A percentile compares a stretch with the other conserved stretches of the same genome.
phyloP scores from a whole-genome alignment of 2,888 invertebrate species.

The Rotaria sp. region DNA sequence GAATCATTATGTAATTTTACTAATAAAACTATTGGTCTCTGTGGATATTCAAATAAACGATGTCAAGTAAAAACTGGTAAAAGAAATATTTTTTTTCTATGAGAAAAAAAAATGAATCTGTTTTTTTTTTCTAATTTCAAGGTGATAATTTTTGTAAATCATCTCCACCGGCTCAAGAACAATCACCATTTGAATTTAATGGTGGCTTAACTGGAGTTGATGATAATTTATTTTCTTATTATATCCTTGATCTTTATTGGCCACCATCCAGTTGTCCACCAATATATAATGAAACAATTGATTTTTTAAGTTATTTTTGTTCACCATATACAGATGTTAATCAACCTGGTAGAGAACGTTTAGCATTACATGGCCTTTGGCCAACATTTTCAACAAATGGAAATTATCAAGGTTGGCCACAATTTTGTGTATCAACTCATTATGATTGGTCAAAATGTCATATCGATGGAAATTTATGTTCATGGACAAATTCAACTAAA shows the following conservation, averaged over 20 bases:
- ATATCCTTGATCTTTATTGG: background rate
- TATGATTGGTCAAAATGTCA: background rate
- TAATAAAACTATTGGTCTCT: background rate
- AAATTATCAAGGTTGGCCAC: constrained; percentile 10
- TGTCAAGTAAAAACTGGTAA: background rate
- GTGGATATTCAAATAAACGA: background rate
- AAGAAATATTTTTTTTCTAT: background rate
- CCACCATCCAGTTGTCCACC: background rate
- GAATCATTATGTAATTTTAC: background rate
- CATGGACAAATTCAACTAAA: background rate
- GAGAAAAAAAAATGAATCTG: background rate
- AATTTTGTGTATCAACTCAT: background rate
- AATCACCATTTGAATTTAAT: background rate
- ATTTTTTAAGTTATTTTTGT: background rate
- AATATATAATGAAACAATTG: background rate
- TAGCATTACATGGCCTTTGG: background rate
- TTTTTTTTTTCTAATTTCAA: background rate
- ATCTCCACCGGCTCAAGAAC: background rate
- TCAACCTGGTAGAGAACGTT: background rate
- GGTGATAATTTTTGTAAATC: constrained; percentile 8
- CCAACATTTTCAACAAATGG: background rate
- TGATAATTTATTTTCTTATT: background rate
- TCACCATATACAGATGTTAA: background rate
- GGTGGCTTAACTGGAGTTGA: background rate
- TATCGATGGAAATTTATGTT: background rate